Evolutionary conservation across 2,113 vertebrate species (phyloP).

Genomic region (Pangasianodon gigas): DNA sequence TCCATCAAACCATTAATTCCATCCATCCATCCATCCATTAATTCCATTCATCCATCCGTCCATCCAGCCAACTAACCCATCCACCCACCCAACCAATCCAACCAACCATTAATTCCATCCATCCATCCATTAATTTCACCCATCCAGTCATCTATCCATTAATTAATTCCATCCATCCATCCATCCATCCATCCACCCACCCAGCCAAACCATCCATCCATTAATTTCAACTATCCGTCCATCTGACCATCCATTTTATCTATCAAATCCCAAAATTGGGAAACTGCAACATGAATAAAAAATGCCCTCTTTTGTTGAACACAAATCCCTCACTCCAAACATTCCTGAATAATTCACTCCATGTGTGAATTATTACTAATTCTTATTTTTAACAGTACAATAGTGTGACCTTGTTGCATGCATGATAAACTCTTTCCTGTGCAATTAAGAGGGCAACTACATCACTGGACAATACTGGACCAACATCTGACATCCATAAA

Average conservation of each 20-base stretch:
- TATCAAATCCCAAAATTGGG: background rate
- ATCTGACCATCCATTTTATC: background rate
- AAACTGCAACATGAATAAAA: background rate
- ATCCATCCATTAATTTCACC: background rate
- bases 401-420: background rate
- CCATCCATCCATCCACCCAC: background rate
- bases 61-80: background rate
- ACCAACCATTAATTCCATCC: background rate
- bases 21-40: background rate
- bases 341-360: background rate
- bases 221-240: background rate
- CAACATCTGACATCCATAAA: slow-evolving; percentile 46
- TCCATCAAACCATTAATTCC: background rate
- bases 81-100: background rate
- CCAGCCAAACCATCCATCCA: background rate
- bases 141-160: background rate
- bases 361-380: background rate
- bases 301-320: background rate
- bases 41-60: background rate
- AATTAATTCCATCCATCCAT: background rate
- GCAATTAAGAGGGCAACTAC: slow-evolving; percentile 55
- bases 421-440: background rate
- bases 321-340: background rate
- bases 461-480: slow-evolving; percentile 40
- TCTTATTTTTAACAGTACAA: background rate